Percentiles rank a stretch among this genome's conserved stretches.
These are phyloP conservation scores for Drosophila bunnanda DNA, from an alignment of 2,888 invertebrate genomes.

Conservation along the genomic window DNA sequence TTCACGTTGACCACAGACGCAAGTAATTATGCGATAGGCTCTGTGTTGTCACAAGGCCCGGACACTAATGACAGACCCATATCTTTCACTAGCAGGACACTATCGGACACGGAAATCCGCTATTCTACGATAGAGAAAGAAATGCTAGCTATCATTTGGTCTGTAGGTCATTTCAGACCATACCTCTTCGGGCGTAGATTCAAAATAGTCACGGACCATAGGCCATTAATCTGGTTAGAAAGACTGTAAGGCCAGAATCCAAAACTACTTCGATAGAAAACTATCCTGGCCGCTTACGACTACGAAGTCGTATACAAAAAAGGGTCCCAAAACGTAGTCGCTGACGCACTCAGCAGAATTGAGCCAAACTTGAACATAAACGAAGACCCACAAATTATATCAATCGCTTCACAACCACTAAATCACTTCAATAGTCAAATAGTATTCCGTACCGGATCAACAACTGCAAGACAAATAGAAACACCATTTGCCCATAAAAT, in stretches of 20 bases:
- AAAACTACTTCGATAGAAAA: neutral
- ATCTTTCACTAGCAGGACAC: conserved; percentile 34
- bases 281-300: neutral
- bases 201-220: no score
- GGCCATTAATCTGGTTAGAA: neutral
- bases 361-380: neutral
- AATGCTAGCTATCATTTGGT: neutral
- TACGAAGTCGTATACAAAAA: neutral
- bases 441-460: conserved; percentile 17
- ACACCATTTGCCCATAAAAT: neutral
- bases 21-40: conserved; percentile 5
- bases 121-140: conserved; percentile 10
- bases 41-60: neutral
- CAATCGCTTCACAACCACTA: neutral
- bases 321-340: neutral
- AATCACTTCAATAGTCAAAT: neutral
- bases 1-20: conserved; percentile 6
- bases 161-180: no score
- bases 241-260: neutral
- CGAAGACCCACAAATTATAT: neutral
- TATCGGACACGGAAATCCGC: conserved; percentile 12
- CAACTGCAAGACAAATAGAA: neutral
- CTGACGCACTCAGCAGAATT: neutral
- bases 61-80: conserved; percentile 2
- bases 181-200: no score